A percentile compares a stretch with the other conserved stretches of the same genome.
Conservation (phyloP, 2,797 vertebrate genomes). For the Melopsittacus undulatus region DNA sequence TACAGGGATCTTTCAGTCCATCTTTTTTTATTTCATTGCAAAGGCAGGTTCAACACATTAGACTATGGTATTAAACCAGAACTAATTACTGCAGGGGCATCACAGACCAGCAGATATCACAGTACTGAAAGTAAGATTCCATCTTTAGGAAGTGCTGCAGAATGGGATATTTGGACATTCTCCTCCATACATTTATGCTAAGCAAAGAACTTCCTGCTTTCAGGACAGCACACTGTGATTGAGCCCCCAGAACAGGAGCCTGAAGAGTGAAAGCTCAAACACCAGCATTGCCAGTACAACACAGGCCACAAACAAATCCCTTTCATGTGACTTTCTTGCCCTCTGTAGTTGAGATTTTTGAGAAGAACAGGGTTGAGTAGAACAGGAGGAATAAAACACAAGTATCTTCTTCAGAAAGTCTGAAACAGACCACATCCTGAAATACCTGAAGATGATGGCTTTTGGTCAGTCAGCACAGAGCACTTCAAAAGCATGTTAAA, state of each 20-base stretch:
- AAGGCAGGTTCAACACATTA: neutral
- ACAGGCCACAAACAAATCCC: neutral
- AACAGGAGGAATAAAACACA: neutral
- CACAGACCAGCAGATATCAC: neutral
- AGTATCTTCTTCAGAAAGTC: neutral
- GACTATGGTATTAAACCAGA: neutral
- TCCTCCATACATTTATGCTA: neutral
- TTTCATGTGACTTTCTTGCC: neutral
- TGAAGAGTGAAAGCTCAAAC: neutral
- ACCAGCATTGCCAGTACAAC: neutral
- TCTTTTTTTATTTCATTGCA: neutral
- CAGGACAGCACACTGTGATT: neutral
- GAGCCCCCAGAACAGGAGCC: neutral
- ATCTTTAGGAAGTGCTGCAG: neutral
- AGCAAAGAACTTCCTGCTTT: neutral
- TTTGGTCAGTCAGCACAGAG: neutral
- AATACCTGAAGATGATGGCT: neutral
- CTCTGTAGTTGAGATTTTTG: neutral
- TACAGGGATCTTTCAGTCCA: neutral
- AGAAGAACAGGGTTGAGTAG: neutral
- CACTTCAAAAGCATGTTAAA: neutral
- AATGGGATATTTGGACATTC: neutral
- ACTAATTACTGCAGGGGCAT: neutral
- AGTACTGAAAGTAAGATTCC: neutral
- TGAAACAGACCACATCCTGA: neutral